phyloP scores from a whole-genome alignment of 1,140 invertebrate genomes.

The Triops cancriformis region DNA sequence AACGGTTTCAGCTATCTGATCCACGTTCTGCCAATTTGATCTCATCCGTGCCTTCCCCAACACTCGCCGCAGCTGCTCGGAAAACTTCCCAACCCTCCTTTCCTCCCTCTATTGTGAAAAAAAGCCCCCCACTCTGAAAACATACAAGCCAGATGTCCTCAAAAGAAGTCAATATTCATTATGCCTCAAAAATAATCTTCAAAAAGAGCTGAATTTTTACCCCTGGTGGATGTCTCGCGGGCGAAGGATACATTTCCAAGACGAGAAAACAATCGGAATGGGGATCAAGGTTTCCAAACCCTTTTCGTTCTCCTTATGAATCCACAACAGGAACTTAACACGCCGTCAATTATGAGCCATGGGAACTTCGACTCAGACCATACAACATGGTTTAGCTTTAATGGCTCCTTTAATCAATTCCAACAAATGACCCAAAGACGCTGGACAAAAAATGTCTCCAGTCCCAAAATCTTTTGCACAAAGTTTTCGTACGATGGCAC shows the following conservation, averaged over 20 bases:
- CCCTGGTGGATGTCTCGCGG: conserved; percentile 51
- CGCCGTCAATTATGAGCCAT: background rate
- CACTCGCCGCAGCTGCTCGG: background rate
- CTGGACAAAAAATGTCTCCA: background rate
- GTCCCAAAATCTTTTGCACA: background rate
- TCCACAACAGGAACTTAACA: background rate
- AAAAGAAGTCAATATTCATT: conserved; percentile 18
- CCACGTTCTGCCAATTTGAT: background rate
- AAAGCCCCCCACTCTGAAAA: conserved; percentile 16
- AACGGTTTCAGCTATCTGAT: background rate
- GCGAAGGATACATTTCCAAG: conserved; percentile 47
- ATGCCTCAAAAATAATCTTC: too few relatives aligned
- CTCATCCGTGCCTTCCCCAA: background rate
- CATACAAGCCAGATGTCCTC: conserved; percentile 24
- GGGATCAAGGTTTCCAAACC: background rate
- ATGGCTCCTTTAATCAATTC: background rate
- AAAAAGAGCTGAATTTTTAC: conserved; percentile 39
- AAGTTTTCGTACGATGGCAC: background rate
- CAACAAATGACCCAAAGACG: background rate
- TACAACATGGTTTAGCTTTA: background rate
- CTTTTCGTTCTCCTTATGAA: conserved; percentile 8
- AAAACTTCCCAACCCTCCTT: too few relatives aligned
- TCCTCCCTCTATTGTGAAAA: background rate
- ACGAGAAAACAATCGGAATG: background rate
- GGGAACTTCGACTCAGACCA: background rate